Evolutionary conservation across 2,888 invertebrate genomes (phyloP), one percentile per base, ranked within the genome.

Genomic region (Melikaiella ostensackeni): DNA sequence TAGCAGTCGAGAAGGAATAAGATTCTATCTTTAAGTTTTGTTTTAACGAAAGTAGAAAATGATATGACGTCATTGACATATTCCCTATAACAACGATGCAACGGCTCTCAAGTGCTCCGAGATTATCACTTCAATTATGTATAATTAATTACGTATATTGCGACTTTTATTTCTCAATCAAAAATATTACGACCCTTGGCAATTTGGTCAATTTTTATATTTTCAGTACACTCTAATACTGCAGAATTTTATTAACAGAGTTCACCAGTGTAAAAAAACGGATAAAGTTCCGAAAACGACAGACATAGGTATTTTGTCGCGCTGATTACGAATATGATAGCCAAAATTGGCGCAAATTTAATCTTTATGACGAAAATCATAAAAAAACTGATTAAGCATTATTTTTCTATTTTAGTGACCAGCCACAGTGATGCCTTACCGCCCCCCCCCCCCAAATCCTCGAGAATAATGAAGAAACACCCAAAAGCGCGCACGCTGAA

Each of bases 1-100:
- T 50, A 70, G 50, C 70, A 70, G 46, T 50, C 50, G 70, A 70
- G n/a, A 30, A 50, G 30, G 33, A 70, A 70, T 70, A 33, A 70
- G n/a, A n/a, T n/a, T 70, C 30, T 70, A 70, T 70, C 70, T 59
- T 27, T 7, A 13, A 59, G 59, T 59, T 59, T 59, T 59, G 27
- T 59, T 27, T 59, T 59, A 59, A 59, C 59, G 27, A 59, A 59
- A 24, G 59, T 59, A 59, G 5, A 59, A 59, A 59, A 59, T 59
- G 59, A 59, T 59, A 59, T 59, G 59, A 59, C 13, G 59, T 59
- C 59, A 59, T 59, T 59, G 59, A 59, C 27, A 59, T 59, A 57
- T 27, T 59, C 13, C 24, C 24, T 59, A 55, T 55, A 57, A 59
- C 59, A 59, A 59, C 59, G 59, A 59, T 59, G 59, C 59, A 59